phyloP scores from a whole-genome alignment of 1,140 invertebrate species.

The Tenebrio molitor region DNA sequence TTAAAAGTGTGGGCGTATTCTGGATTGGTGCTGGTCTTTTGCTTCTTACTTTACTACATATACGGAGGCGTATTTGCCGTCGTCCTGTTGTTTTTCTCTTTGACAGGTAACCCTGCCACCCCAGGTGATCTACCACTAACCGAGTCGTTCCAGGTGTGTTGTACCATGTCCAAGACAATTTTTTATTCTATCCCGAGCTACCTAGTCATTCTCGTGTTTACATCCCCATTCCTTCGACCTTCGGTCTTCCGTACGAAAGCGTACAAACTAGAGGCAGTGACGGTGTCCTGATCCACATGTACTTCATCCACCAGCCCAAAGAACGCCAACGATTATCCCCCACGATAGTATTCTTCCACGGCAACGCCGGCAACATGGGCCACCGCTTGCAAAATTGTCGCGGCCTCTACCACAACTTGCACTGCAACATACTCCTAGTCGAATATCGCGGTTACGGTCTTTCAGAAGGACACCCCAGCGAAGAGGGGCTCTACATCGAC shows the following conservation, averaged over 20 bases:
- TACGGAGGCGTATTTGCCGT: slow-evolving; percentile 83
- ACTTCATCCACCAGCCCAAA: slow-evolving; percentile 85
- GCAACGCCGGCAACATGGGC: slow-evolving; percentile 97
- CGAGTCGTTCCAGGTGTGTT: slow-evolving; percentile 75
- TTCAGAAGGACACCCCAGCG: slow-evolving; percentile 90
- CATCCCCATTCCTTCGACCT: slow-evolving; percentile 86
- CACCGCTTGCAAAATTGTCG: slow-evolving; percentile 86
- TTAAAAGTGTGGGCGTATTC: slow-evolving; percentile 67
- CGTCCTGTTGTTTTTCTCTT: slow-evolving; percentile 76
- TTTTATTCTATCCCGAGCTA: slow-evolving; percentile 91
- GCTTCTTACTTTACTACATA: slow-evolving; percentile 85
- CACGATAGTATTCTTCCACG: slow-evolving; percentile 93
- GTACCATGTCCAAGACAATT: slow-evolving; percentile 87
- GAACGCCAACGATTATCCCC: slow-evolving; percentile 76
- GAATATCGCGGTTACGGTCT: slow-evolving; percentile 96
- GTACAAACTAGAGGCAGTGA: slow-evolving; percentile 83
- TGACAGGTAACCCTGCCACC: slow-evolving; percentile 72
- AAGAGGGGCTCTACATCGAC: slow-evolving; percentile 90
- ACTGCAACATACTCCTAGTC: slow-evolving; percentile 85
- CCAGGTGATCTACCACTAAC: not conserved
- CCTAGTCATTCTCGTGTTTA: slow-evolving; percentile 89
- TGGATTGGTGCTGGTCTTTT: slow-evolving; percentile 73
- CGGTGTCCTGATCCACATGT: slow-evolving; percentile 86
- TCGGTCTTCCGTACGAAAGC: slow-evolving; percentile 88
- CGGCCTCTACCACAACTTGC: slow-evolving; percentile 83